Conservation (phyloP, 2,888 invertebrate species). For the Itoplectis maculator region DNA sequence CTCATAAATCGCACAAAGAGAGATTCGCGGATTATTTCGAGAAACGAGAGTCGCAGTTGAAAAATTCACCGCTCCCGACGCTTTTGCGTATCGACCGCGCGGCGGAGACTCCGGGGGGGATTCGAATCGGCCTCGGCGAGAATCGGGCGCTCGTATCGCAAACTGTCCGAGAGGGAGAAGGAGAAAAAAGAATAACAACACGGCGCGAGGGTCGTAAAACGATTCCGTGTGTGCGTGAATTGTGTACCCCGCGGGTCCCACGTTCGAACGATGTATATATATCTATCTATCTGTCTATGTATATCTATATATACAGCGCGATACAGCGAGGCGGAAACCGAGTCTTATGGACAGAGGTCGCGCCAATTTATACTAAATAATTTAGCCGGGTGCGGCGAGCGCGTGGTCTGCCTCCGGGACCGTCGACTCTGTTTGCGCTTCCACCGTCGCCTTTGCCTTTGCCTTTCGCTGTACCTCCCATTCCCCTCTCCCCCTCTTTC, state of each 20-base stretch:
- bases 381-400: slow-evolving; percentile 49
- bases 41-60: too few species aligned
- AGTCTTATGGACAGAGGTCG: slow-evolving; percentile 57
- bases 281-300: not conserved
- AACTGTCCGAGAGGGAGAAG: not conserved
- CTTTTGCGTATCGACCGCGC: too few species aligned
- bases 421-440: slow-evolving; percentile 48
- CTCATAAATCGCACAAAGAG: too few species aligned
- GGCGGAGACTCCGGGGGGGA: not conserved
- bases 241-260: not conserved
- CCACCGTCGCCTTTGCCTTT: slow-evolving; percentile 27
- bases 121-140: too few species aligned
- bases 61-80: too few species aligned
- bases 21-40: too few species aligned
- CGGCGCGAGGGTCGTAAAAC: slow-evolving; percentile 8
- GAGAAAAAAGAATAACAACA: not conserved
- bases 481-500: too few species aligned
- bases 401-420: slow-evolving; percentile 48
- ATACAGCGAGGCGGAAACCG: slow-evolving; percentile 31
- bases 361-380: slow-evolving; percentile 65
- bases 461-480: too few species aligned
- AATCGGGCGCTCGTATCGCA: not conserved
- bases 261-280: not conserved
- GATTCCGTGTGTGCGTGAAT: not conserved
- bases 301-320: not conserved